Conservation (phyloP, 2,888 invertebrate species). For the Drosophila nr. perissopoda region DNA sequence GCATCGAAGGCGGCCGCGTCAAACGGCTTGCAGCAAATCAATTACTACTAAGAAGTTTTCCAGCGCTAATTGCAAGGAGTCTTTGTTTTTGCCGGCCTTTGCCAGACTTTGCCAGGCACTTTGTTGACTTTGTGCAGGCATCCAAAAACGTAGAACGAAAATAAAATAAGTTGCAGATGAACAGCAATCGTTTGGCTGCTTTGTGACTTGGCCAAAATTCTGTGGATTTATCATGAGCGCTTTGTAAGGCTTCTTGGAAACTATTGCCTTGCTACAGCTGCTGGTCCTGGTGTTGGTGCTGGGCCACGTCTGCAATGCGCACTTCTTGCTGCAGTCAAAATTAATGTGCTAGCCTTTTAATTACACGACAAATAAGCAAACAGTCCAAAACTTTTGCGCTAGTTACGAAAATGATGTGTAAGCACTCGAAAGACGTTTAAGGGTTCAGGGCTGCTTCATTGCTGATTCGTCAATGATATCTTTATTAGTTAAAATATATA, state of each 20-base stretch:
- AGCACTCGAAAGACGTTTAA: constrained; percentile 12
- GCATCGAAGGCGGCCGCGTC: constrained; percentile 46
- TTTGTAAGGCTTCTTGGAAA: constrained; percentile 52
- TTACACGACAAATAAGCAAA: constrained; percentile 76
- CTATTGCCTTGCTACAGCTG: constrained; percentile 1
- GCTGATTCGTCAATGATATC: not conserved
- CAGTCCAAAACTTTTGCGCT: constrained; percentile 63
- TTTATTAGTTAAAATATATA: not conserved
- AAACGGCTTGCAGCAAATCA: constrained; percentile 76
- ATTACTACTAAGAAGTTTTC: constrained; percentile 71
- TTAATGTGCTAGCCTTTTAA: constrained; percentile 77
- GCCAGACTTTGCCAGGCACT: constrained; percentile 41
- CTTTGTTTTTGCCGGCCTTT: constrained; percentile 48
- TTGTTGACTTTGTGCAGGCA: constrained; percentile 70
- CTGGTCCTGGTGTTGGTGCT: not conserved
- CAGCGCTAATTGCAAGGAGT: constrained; percentile 70
- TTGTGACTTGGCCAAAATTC: constrained; percentile 52
- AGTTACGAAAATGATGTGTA: constrained; percentile 31
- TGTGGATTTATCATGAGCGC: constrained; percentile 65
- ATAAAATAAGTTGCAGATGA: constrained; percentile 69
- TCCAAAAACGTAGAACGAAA: constrained; percentile 63
- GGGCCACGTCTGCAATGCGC: constrained; percentile 66
- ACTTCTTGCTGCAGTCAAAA: constrained; percentile 68
- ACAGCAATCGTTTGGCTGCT: constrained; percentile 43
- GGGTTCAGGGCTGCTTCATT: constrained; percentile 12